Evolutionary conservation across 2,888 invertebrate species (phyloP).

Genomic region (Drosophila flavopinicola): DNA sequence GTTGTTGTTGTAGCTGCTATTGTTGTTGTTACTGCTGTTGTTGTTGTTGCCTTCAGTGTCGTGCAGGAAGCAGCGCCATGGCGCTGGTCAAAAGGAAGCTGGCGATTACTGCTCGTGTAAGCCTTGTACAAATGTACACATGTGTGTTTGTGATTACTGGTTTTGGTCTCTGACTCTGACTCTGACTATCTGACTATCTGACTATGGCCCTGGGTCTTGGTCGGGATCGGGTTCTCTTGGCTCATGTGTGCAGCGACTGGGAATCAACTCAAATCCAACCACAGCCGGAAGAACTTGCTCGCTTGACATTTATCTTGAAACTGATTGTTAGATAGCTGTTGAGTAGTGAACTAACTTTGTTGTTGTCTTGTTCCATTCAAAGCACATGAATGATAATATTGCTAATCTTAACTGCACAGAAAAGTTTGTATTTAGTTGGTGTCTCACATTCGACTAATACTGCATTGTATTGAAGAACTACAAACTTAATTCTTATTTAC

Average conservation of each 20-base stretch:
- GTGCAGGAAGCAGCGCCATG: constrained; percentile 73
- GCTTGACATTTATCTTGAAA: constrained; percentile 50
- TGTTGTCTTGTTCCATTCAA: too few relatives aligned
- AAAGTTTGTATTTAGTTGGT: too few relatives aligned
- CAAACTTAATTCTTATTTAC: too few relatives aligned
- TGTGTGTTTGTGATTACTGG: constrained; percentile 42
- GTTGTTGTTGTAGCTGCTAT: constrained; percentile 19
- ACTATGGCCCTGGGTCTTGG: constrained; percentile 1
- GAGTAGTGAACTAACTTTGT: constrained; percentile 13
- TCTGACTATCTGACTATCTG: too few relatives aligned
- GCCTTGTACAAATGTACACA: constrained; percentile 24
- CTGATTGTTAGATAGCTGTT: constrained; percentile 52
- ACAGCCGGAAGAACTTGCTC: constrained; percentile 51
- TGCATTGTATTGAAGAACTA: too few relatives aligned
- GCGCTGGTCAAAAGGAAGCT: constrained; percentile 73
- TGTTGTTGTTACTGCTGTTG: constrained; percentile 18
- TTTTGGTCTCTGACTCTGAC: constrained; percentile 9
- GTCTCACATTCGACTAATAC: too few relatives aligned
- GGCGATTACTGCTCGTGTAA: constrained; percentile 61
- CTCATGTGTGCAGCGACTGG: constrained; percentile 25
- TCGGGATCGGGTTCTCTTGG: constrained; percentile 8
- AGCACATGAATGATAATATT: too few relatives aligned
- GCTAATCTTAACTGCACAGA: too few relatives aligned
- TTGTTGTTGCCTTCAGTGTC: constrained; percentile 30
- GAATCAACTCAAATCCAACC: constrained; percentile 27